phyloP scores from a whole-genome alignment of 2,888 invertebrate species.

The Acrobasis suavella region DNA sequence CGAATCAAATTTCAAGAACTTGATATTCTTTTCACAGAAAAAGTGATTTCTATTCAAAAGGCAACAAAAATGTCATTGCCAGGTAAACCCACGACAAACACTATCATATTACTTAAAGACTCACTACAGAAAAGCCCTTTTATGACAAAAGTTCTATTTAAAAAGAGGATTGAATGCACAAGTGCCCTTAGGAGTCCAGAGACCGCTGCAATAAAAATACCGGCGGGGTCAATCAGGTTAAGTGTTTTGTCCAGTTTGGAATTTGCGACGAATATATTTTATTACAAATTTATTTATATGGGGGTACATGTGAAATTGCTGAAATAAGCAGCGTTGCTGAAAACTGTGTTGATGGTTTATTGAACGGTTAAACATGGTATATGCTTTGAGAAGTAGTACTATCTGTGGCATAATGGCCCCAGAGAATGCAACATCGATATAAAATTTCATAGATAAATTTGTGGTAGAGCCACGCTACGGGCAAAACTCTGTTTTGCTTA shows the following conservation, averaged over 20 bases:
- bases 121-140: constrained; percentile 41
- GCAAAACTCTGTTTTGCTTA: too few relatives aligned
- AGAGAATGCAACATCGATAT: too few relatives aligned
- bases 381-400: neutral
- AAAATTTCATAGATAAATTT: too few relatives aligned
- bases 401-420: neutral
- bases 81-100: constrained; percentile 16
- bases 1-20: neutral
- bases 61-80: constrained; percentile 1
- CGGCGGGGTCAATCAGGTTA: constrained; percentile 72
- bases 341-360: neutral
- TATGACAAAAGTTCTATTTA: constrained; percentile 45
- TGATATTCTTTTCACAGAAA: neutral
- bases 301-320: constrained; percentile 58
- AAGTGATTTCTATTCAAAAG: neutral
- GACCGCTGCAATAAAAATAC: constrained; percentile 69
- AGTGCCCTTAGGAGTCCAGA: constrained; percentile 48
- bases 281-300: constrained; percentile 66
- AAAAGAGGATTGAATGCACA: constrained; percentile 44
- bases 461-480: too few relatives aligned
- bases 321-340: constrained; percentile 44
- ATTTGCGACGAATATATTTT: constrained; percentile 58
- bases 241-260: constrained; percentile 64
- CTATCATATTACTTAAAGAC: constrained; percentile 29
- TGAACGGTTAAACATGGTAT: neutral